A percentile compares a stretch with the other conserved stretches of the same genome.
Conservation (phyloP, 2,888 invertebrate species). For the Cataglyphis albicans region DNA sequence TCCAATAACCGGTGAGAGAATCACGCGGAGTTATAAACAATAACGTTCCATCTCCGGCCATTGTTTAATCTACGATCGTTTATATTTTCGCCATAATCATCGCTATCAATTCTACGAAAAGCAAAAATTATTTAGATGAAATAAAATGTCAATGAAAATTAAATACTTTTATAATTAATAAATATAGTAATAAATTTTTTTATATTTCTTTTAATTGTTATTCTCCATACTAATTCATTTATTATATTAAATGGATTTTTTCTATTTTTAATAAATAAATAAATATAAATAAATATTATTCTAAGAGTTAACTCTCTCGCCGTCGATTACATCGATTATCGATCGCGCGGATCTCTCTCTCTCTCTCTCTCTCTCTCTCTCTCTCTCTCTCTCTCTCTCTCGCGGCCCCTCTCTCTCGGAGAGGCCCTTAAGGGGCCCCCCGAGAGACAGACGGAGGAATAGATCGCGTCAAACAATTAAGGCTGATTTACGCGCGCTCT, state of each 20-base stretch:
- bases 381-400: constrained; percentile 6
- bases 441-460: constrained; percentile 43
- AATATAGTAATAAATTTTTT: too few species aligned
- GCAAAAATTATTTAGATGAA: neutral
- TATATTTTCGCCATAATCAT: neutral
- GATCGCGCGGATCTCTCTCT: constrained; percentile 64
- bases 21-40: constrained; percentile 27
- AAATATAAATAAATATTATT: too few species aligned
- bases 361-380: too few species aligned
- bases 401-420: constrained; percentile 45
- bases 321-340: constrained; percentile 72
- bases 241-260: too few species aligned
- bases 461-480: constrained; percentile 80
- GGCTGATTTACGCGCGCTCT: constrained; percentile 77
- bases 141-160: too few species aligned
- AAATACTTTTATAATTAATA: too few species aligned
- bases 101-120: constrained; percentile 13
- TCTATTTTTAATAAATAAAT: too few species aligned
- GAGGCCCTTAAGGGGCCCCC: constrained; percentile 60
- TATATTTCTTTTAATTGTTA: too few species aligned
- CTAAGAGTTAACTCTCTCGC: constrained; percentile 24
- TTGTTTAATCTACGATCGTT: constrained; percentile 7
- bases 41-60: neutral
- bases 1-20: neutral
- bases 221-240: too few species aligned